Base-by-base conservation (phyloP, 2,888 invertebrate genomes). In the Campoletis raptor region DNA sequence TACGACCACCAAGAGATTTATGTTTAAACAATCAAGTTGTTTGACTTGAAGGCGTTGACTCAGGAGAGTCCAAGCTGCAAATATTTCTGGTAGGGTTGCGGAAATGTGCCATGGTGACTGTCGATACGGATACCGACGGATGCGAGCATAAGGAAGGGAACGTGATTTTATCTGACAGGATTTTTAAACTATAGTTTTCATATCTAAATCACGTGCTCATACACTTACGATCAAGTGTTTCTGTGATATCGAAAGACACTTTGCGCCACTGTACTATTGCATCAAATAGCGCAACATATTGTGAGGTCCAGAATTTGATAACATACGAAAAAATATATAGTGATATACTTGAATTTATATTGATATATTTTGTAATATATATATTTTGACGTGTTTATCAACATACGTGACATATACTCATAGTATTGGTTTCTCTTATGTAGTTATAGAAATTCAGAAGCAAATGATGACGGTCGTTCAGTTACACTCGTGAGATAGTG, bases 211-310 rank as follows among this genome's bases (percentile, higher is more conserved):
- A 54, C 36, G 48, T 37, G n/a, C 66, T 36, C 36, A 10, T 37
- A 67, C 52, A 37, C 37, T 24, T 52, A 57, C 24, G 48, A 54
- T 76, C 37, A 54, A 67, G 42, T 66, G 77, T 52, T 45, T 21
- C 54, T 69, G 10, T 61, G 52, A 45, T 66, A 45, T 66, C 54
- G 54, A 54, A 18, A 52, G 42, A 37, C 37, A 37, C 37, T 66
- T 64, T 4, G 42, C 24, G 42, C 24, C 21, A 18, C 30, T 54
- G 36, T 45, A 24, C 37, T 24, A 24, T 85, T 85, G 83, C 85
- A 42, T 80, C 80, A 83, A 79, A 72, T 37, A 83, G 66, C 76
- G 70, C 76, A 76, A 82, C 36, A 57, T 24, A 84, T 67, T 40
- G 36, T 76, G 24, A 18, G 45, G 42, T 45, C 54, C 48, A 36